phyloP scores from a whole-genome alignment of 2,888 invertebrate species.

The Tortrix viridana region DNA sequence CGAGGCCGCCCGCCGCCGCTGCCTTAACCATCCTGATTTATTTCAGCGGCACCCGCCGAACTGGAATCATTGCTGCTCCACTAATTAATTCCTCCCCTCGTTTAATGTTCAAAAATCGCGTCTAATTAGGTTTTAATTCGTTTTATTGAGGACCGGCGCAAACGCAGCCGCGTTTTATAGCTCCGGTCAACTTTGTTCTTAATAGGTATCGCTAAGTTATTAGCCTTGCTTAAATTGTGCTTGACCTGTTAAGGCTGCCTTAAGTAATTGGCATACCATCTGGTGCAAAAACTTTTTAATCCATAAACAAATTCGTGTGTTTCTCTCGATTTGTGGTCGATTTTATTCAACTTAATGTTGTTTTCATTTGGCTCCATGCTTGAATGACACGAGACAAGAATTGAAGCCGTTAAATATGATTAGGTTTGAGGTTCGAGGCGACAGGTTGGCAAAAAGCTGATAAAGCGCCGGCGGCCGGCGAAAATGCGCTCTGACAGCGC shows the following conservation, averaged over 20 bases:
- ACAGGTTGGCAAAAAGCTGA: constrained; percentile 38
- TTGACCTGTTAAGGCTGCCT: not conserved
- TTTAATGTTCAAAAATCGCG: constrained; percentile 83
- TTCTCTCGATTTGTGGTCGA: too few species aligned
- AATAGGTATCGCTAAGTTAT: constrained; percentile 36
- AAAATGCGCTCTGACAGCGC: constrained; percentile 38
- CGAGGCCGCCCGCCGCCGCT: constrained; percentile 35
- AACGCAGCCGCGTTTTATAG: constrained; percentile 54
- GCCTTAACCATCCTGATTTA: constrained; percentile 56
- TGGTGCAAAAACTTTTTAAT: too few species aligned
- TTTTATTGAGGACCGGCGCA: constrained; percentile 70
- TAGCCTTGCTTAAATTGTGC: constrained; percentile 28
- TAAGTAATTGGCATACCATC: too few species aligned
- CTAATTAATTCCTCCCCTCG: constrained; percentile 82
- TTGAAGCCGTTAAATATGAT: constrained; percentile 36
- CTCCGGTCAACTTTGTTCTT: constrained; percentile 49
- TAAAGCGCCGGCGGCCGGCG: constrained; percentile 33
- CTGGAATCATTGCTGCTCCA: constrained; percentile 79
- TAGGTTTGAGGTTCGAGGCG: constrained; percentile 29
- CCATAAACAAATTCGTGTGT: too few species aligned
- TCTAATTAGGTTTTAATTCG: constrained; percentile 84
- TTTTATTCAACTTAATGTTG: too few species aligned
- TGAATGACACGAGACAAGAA: constrained; percentile 26
- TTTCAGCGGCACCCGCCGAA: constrained; percentile 74
- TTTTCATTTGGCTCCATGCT: constrained; percentile 13